A percentile compares a stretch with the other conserved stretches of the same genome.
Conservation (phyloP, 2,888 invertebrate species). For the Agrochola lota region DNA sequence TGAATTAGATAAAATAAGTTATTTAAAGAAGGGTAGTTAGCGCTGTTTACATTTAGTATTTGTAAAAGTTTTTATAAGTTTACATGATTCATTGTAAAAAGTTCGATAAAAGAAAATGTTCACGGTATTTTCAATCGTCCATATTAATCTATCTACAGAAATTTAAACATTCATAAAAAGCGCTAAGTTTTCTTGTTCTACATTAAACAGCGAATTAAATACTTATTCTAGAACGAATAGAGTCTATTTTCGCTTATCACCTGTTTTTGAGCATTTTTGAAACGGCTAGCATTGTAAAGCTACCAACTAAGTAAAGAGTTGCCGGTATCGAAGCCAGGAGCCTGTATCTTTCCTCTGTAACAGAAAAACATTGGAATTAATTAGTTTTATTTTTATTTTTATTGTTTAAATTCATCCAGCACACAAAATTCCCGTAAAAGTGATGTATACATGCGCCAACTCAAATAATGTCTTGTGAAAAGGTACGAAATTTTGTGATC, state of each 20-base stretch:
- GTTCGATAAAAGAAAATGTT: not conserved
- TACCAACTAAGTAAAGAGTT: slow-evolving; percentile 93
- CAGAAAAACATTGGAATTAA: slow-evolving; percentile 70
- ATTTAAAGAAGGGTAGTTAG: not conserved
- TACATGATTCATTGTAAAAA: not conserved
- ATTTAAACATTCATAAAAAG: slow-evolving; percentile 31
- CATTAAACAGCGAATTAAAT: slow-evolving; percentile 52
- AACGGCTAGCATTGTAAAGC: slow-evolving; percentile 92
- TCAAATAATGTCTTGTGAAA: slow-evolving; percentile 12
- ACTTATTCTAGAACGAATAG: slow-evolving; percentile 61
- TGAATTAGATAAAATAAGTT: not conserved
- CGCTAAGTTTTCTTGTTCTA: slow-evolving; percentile 28
- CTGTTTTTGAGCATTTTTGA: slow-evolving; percentile 83
- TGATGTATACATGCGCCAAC: not conserved
- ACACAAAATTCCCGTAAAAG: slow-evolving; percentile 6
- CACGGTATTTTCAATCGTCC: not conserved
- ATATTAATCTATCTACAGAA: slow-evolving; percentile 7
- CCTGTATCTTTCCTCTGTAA: slow-evolving; percentile 94
- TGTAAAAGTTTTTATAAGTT: not conserved
- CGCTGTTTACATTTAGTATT: not conserved
- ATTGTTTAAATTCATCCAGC: not conserved
- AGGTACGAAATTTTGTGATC: slow-evolving; percentile 58
- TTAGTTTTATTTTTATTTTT: too few species aligned
- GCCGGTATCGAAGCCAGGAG: slow-evolving; percentile 95
- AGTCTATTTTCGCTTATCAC: slow-evolving; percentile 76